Evolutionary conservation across 2,888 invertebrate genomes (phyloP), one percentile per base, ranked within the genome.

Genomic region (Apotomis betuletana): DNA sequence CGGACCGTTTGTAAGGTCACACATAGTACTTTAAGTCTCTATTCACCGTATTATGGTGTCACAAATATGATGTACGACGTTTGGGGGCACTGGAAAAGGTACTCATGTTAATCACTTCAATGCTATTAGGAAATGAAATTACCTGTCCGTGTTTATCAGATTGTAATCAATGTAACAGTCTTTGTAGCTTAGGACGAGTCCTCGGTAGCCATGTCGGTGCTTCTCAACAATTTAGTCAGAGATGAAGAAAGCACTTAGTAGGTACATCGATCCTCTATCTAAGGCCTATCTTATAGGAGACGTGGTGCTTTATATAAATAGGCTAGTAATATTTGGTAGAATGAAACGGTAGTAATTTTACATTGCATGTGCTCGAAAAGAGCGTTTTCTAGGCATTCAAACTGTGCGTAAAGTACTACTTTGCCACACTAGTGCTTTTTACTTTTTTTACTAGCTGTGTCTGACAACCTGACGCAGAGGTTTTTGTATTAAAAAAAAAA

Each of bases 171-270:
- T 90, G 85, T 77, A 61, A 12, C 57, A 67, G n/a, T 67, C 61
- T 44, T 67, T 67, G 55, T 57, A 41, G 12, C 44, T 44, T 5
- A 49, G 67, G 67, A 36, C 44, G 49, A 36, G 12, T 15, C 10
- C 41, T 57, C 15, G 57, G 62, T 46, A 27, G 10, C 49, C 52
- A 76, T 74, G 88, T 75, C 83, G 81, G 80, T 84, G 55, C 82
- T 79, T 49, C 80, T 86, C 36, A 87, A 89, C 67, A 84, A 84
- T n/a, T 86, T 83, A 63, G 74, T 87, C 8, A 74, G 79, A 67
- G 75, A 77, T 65, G 75, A 75, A 59, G 75, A 78, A 5, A 80
- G 80, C 68, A 75, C 74, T 0, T 91, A 60, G 82, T n/a, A n/a
- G n/a, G n/a, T 79, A 78, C 55, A 75, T 87, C 38, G 88, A 89